A percentile compares a stretch with the other conserved stretches of the same genome.
Conservation (phyloP, 2,888 invertebrate species). For the Hartigia nigra region DNA sequence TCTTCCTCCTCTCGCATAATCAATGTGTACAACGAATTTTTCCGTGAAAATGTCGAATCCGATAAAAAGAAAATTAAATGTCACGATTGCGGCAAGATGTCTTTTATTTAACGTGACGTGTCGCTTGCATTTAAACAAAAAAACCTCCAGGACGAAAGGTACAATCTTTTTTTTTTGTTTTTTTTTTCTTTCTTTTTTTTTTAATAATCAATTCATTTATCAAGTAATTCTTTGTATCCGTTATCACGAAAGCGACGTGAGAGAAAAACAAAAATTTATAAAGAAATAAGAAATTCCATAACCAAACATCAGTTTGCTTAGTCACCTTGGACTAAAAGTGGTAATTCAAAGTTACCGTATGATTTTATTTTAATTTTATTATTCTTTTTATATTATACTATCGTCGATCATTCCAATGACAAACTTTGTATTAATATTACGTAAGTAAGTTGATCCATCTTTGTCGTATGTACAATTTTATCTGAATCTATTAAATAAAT, state of each 20-base stretch:
- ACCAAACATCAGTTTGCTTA: not conserved
- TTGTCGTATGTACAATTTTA: not conserved
- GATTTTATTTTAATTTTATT: not conserved
- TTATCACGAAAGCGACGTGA: no score
- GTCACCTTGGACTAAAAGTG: not conserved
- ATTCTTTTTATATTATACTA: not conserved
- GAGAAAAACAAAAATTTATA: not conserved
- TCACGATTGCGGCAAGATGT: constrained; percentile 40
- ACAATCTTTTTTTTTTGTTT: no score
- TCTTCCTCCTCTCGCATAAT: not conserved
- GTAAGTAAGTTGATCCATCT: not conserved
- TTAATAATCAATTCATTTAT: no score
- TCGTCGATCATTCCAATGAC: not conserved
- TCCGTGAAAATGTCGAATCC: not conserved
- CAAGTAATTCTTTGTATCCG: no score
- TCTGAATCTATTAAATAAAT: not conserved
- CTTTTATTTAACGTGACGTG: constrained; percentile 18
- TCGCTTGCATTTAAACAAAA: no score
- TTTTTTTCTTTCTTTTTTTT: no score
- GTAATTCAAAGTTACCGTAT: not conserved
- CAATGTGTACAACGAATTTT: not conserved
- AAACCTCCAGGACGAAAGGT: no score
- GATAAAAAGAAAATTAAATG: constrained; percentile 25
- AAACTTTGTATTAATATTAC: not conserved
- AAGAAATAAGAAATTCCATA: not conserved